Conservation (phyloP, 2,113 vertebrate species). For the Salvelinus namaycush region DNA sequence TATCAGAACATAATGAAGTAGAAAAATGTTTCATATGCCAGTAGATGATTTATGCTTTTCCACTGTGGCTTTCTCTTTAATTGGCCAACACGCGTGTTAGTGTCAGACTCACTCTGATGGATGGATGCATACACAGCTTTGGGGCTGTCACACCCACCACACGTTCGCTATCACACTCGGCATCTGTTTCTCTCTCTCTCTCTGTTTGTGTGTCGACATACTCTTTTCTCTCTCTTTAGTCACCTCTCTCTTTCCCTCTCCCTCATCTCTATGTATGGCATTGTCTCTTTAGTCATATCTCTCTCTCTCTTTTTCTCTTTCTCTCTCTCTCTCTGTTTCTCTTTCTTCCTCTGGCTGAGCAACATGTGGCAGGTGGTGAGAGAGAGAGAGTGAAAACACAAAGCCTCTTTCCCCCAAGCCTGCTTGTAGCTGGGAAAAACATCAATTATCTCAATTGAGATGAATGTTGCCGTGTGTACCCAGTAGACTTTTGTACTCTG, state of each 20-base stretch:
- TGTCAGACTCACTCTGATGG: constrained; percentile 60
- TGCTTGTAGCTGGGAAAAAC: constrained; percentile 54
- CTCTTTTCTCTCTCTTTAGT: constrained; percentile 24
- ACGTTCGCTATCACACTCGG: not conserved
- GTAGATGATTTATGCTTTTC: constrained; percentile 60
- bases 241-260: constrained; percentile 31
- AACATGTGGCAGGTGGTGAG: constrained; percentile 69
- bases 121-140: constrained; percentile 57
- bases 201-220: constrained; percentile 16
- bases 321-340: constrained; percentile 16
- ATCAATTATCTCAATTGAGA: constrained; percentile 62
- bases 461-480: constrained; percentile 42
- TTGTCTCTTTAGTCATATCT: constrained; percentile 32
- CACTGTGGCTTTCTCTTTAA: constrained; percentile 49
- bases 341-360: constrained; percentile 46
- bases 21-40: constrained; percentile 38
- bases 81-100: constrained; percentile 59
- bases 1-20: constrained; percentile 59
- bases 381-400: constrained; percentile 33
- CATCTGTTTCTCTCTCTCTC: constrained; percentile 10
- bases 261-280: constrained; percentile 18
- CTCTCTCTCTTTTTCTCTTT: constrained; percentile 19
- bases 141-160: constrained; percentile 30
- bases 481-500: not conserved
- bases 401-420: constrained; percentile 44